A percentile compares a stretch with the other conserved stretches of the same genome.
phyloP scores from a whole-genome alignment of 2,797 vertebrate genomes.

The Acanthis flammea region DNA sequence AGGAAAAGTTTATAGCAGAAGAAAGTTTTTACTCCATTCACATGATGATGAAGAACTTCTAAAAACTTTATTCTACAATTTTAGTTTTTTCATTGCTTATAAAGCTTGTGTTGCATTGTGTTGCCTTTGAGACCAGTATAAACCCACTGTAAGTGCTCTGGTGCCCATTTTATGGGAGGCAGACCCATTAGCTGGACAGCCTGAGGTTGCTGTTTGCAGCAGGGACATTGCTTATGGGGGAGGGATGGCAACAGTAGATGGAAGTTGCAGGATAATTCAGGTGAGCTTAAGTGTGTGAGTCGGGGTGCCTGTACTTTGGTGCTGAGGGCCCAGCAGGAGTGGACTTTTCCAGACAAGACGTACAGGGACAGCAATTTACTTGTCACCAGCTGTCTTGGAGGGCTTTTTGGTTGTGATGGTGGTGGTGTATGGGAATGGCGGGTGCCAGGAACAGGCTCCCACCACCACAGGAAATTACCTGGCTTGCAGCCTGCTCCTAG shows the following conservation, averaged over 20 bases:
- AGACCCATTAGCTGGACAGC: not conserved
- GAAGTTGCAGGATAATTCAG: not conserved
- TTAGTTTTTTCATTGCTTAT: accelerated
- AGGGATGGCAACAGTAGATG: not conserved
- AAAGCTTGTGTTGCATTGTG: accelerated
- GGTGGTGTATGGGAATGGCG: not conserved
- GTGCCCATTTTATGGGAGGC: not conserved
- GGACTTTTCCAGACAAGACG: accelerated
- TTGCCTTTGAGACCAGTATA: not conserved
- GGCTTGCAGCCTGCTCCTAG: not conserved
- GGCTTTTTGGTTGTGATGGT: not conserved
- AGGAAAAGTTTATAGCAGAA: not conserved
- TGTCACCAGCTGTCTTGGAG: not conserved
- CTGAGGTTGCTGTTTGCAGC: accelerated
- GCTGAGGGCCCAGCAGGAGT: not conserved
- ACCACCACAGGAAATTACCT: not conserved
- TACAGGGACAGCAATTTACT: not conserved
- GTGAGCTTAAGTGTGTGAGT: not conserved
- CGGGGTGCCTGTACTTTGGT: accelerated
- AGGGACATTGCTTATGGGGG: accelerated
- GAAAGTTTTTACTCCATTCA: not conserved
- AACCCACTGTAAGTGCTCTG: not conserved
- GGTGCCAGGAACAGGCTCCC: not conserved
- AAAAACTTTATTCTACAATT: not conserved
- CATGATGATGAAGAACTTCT: not conserved